Percentiles rank a stretch among this genome's conserved stretches.
Conservation (phyloP, 2,113 vertebrate species). For the Grantiella picta region DNA sequence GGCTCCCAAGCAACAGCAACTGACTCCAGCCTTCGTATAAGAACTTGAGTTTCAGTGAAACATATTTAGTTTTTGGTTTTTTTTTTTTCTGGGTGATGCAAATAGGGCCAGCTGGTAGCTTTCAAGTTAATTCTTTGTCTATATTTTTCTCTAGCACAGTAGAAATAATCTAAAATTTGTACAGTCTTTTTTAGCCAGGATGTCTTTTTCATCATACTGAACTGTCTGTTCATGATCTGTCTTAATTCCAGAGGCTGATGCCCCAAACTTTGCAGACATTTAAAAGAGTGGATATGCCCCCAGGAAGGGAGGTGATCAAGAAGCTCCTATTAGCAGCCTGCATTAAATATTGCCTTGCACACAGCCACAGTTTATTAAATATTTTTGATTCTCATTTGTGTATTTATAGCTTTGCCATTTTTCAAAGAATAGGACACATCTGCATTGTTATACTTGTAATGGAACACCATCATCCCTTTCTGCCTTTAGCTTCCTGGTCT, state of each 20-base stretch:
- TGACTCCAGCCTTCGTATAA: neutral
- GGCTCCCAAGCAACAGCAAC: neutral
- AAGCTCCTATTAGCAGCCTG: neutral
- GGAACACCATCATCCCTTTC: neutral
- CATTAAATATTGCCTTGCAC: neutral
- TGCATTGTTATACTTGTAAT: neutral
- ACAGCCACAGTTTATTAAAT: neutral
- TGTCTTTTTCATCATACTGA: neutral
- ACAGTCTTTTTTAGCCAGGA: neutral
- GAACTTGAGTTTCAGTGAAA: neutral
- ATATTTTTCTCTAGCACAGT: neutral
- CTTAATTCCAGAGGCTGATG: neutral
- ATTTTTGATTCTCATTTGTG: neutral
- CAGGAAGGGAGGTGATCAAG: neutral
- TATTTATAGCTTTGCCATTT: neutral
- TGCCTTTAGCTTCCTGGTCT: neutral
- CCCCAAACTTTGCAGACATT: neutral
- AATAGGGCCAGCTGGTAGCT: neutral
- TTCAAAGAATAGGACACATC: neutral
- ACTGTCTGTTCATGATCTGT: neutral
- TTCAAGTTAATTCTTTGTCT: neutral
- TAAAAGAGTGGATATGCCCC: neutral
- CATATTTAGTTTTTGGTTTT: too few relatives aligned
- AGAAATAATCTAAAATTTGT: neutral
- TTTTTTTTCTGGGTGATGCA: neutral